phyloP scores from a whole-genome alignment of 2,888 invertebrate species.

The Spodoptera littoralis region DNA sequence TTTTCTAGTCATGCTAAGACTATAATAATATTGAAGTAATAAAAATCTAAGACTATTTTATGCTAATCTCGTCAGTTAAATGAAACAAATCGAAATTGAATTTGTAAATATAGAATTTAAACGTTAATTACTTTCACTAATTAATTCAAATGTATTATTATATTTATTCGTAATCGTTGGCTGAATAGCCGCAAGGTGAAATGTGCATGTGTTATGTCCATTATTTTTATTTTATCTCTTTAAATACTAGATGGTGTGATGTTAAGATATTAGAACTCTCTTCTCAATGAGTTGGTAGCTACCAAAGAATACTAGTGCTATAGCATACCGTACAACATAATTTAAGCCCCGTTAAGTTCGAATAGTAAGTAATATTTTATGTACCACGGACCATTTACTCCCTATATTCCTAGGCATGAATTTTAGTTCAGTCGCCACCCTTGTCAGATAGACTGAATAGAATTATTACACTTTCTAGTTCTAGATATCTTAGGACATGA shows the following conservation, averaged over 20 bases:
- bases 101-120: too few species aligned
- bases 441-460: slow-evolving; percentile 41
- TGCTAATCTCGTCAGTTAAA: not conserved
- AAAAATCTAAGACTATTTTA: too few species aligned
- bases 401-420: slow-evolving; percentile 25
- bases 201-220: too few species aligned
- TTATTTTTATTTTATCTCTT: too few species aligned
- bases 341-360: slow-evolving; percentile 17
- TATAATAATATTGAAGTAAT: too few species aligned
- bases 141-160: too few species aligned
- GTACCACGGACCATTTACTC: slow-evolving; percentile 32
- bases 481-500: slow-evolving; percentile 30
- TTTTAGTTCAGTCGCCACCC: slow-evolving; percentile 27
- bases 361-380: slow-evolving; percentile 35
- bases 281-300: not conserved
- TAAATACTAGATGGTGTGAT: too few species aligned
- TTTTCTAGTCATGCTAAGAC: too few species aligned
- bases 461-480: slow-evolving; percentile 24
- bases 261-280: not conserved
- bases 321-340: slow-evolving; percentile 6
- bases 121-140: too few species aligned
- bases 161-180: too few species aligned
- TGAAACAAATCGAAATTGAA: slow-evolving; percentile 11
- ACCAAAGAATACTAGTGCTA: not conserved
- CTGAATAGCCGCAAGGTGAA: too few species aligned